A percentile compares a stretch with the other conserved stretches of the same genome.
Conservation (phyloP, 2,113 vertebrate species). For the Spea multiplicata region DNA sequence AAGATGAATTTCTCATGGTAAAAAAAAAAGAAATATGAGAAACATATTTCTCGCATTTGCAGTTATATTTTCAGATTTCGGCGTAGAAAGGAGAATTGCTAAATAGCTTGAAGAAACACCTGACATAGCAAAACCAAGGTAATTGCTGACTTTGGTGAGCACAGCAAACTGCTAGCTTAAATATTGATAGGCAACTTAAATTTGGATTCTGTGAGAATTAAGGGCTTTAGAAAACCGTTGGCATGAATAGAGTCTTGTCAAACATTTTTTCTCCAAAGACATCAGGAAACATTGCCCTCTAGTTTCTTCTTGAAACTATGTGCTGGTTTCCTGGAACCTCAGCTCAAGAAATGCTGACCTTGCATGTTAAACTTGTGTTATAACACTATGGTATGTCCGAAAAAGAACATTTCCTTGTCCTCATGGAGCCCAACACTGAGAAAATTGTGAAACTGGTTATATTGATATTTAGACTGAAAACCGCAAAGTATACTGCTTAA, state of each 20-base stretch:
- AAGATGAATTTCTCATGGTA: slow-evolving; percentile 13
- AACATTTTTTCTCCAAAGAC: slow-evolving; percentile 9
- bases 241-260: slow-evolving; percentile 27
- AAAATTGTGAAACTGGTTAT: too few relatives aligned
- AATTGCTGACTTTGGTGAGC: slow-evolving; percentile 19
- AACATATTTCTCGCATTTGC: not conserved
- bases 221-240: slow-evolving; percentile 17
- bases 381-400: too few relatives aligned
- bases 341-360: slow-evolving; percentile 10
- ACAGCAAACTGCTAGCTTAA: slow-evolving; percentile 17
- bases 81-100: not conserved
- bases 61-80: not conserved
- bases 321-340: slow-evolving; percentile 20
- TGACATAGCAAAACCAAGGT: slow-evolving; percentile 11
- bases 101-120: slow-evolving; percentile 13
- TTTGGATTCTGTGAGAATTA: slow-evolving; percentile 30
- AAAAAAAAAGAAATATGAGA: not conserved
- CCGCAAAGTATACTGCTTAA: too few relatives aligned
- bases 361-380: not conserved
- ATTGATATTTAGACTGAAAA: too few relatives aligned
- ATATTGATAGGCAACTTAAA: slow-evolving; percentile 27
- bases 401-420: too few relatives aligned
- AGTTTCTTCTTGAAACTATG: slow-evolving; percentile 3
- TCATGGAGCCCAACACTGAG: too few relatives aligned
- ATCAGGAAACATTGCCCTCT: slow-evolving; percentile 1